phyloP scores from a whole-genome alignment of 2,888 invertebrate genomes.

The Eristalis pertinax region DNA sequence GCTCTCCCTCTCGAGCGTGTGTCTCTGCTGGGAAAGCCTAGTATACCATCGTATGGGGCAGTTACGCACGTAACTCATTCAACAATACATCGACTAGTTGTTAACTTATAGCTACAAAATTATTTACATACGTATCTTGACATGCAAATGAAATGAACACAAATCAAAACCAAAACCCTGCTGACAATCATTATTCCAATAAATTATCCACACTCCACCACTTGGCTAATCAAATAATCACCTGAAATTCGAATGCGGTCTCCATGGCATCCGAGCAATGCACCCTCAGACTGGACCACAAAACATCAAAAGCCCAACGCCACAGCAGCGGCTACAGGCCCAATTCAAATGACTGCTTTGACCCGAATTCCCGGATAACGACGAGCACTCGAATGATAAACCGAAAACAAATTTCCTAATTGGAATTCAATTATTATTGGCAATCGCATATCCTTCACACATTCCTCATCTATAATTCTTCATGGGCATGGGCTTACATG shows the following conservation, averaged over 20 bases:
- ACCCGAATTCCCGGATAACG: not conserved
- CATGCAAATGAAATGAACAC: not conserved
- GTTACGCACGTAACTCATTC: slow-evolving; percentile 21
- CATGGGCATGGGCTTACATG: not conserved
- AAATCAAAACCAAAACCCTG: not conserved
- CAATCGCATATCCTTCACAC: slow-evolving; percentile 12
- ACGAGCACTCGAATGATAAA: not conserved
- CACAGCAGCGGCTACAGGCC: not conserved
- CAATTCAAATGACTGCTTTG: slow-evolving; percentile 10
- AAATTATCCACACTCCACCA: not conserved
- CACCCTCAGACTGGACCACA: not conserved
- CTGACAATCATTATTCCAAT: not conserved
- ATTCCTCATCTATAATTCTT: slow-evolving; percentile 16
- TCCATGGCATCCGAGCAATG: not conserved
- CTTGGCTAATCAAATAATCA: slow-evolving; percentile 29
- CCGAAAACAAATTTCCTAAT: slow-evolving; percentile 32
- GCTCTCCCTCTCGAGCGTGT: not conserved
- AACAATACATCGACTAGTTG: slow-evolving; percentile 26
- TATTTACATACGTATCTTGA: slow-evolving; percentile 42
- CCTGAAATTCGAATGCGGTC: slow-evolving; percentile 1
- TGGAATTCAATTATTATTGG: slow-evolving; percentile 15
- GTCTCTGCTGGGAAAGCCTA: slow-evolving; percentile 18
- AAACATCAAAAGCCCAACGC: slow-evolving; percentile 9
- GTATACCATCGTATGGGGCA: slow-evolving; percentile 50
- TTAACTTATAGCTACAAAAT: slow-evolving; percentile 48